Conservation (phyloP, 53 echinoderm and acorn worm genomes). For the Stichopus horrens region DNA sequence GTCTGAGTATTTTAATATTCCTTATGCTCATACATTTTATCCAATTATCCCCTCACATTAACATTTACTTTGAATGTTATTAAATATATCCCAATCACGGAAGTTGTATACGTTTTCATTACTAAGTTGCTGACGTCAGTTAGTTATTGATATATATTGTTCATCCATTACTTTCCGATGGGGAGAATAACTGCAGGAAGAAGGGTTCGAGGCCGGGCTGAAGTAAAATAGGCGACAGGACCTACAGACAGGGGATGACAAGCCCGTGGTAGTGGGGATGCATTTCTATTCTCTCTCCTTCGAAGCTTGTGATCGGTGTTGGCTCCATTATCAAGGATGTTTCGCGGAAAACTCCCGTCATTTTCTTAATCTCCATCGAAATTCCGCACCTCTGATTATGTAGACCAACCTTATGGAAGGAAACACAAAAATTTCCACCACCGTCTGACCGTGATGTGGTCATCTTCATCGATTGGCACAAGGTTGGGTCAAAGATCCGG, state of each 20-base stretch:
- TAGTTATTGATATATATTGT: too few species aligned
- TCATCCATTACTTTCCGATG: too few species aligned
- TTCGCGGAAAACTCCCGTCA: slow-evolving; percentile 23
- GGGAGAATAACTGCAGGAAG: too few species aligned
- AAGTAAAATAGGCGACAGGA: too few species aligned
- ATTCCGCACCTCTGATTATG: neutral
- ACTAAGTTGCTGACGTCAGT: too few species aligned
- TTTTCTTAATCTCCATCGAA: neutral
- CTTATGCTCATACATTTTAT: too few species aligned
- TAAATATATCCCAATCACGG: too few species aligned
- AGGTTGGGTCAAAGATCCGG: neutral
- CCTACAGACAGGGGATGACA: neutral
- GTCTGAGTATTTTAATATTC: too few species aligned
- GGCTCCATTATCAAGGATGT: neutral
- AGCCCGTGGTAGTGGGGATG: neutral
- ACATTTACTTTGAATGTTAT: too few species aligned
- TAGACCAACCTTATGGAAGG: neutral
- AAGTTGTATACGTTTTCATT: too few species aligned
- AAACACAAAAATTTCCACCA: neutral
- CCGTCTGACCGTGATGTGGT: neutral
- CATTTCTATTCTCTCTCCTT: slow-evolving; percentile 14
- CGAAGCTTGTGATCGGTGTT: neutral
- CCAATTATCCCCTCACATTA: too few species aligned
- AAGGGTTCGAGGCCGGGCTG: too few species aligned
- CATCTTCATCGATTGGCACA: neutral